Evolutionary conservation across 2,113 vertebrate species (phyloP), one percentile per base, ranked within the genome.

Genomic region (Cynopterus brachyotis): DNA sequence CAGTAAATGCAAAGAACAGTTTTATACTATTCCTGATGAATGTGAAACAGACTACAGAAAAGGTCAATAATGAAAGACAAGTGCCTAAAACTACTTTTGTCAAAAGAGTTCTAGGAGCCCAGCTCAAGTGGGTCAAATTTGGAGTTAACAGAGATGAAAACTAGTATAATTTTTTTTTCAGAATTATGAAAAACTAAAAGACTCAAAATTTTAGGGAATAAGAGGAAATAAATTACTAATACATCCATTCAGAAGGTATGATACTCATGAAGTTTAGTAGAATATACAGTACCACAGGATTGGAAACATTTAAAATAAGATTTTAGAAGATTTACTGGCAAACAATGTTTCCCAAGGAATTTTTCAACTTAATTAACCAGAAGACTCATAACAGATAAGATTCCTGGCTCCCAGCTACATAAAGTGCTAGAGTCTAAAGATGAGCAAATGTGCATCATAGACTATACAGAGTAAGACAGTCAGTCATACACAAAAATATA

Each of bases 151-250:
- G 26, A 95, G 24, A 95, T 53, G 15, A 91, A 94, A 80, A 30
- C 3, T 88, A 50, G n/a, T 40, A 87, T 11, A 73, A 28, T 72
- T 37, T 53, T 79, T 93, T 67, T 81, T 90, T 60, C 66, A 90
- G 20, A 96, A 80, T 90, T 86, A 86, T 47, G 64, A 82, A 94
- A 94, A 84, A 75, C 35, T 59, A 67, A 66, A 16, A 28, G 35
- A 72, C 24, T 45, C 10, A 20, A 78, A 78, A 53, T 64, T 86
- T 81, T 91, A 79, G 30, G 53, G n/a, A 80, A 15, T 73, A 15
- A 89, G 40, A 97, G 19, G 2, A 94, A 96, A 78, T 67, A 81
- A 95, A 75, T 67, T 94, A 89, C 24, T 95, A 83, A 89, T 70
- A 82, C 32, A 81, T 66, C 55, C 30, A 82, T 53, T 86, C 45